phyloP scores from a whole-genome alignment of 2,797 vertebrate genomes.

The Myotis planiceps region DNA sequence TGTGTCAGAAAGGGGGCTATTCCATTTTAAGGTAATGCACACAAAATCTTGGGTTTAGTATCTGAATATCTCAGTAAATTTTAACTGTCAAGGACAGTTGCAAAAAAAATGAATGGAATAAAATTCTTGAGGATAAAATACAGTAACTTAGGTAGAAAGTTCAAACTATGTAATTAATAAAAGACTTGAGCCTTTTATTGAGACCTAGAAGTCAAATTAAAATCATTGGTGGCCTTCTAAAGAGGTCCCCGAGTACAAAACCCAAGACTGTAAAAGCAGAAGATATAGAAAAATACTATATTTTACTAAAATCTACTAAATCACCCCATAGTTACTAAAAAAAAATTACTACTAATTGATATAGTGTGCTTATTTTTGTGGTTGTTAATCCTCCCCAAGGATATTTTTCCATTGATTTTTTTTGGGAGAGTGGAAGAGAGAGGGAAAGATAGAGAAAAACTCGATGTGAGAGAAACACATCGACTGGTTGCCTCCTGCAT shows the following conservation, averaged over 20 bases:
- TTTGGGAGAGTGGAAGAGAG: too few relatives aligned
- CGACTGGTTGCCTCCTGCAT: too few relatives aligned
- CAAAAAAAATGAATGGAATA: not conserved
- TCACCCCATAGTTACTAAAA: not conserved
- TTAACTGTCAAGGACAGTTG: not conserved
- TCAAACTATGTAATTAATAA: not conserved
- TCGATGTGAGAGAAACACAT: too few relatives aligned
- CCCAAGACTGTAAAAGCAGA: not conserved
- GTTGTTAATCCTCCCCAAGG: too few relatives aligned
- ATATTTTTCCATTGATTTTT: too few relatives aligned
- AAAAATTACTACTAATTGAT: not conserved
- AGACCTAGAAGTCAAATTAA: not conserved
- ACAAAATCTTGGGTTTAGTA: not conserved
- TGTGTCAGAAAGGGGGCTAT: not conserved
- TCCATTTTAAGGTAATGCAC: not conserved
- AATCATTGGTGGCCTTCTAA: not conserved
- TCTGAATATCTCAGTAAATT: not conserved
- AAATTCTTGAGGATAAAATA: not conserved
- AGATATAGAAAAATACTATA: not conserved
- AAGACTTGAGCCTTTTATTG: not conserved
- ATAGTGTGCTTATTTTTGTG: not conserved
- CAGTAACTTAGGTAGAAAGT: not conserved
- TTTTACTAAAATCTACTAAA: not conserved
- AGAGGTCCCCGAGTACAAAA: not conserved
- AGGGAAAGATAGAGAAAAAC: too few relatives aligned